These are phyloP conservation scores for Pipra filicauda DNA, from an alignment of 2,113 vertebrate species.

Conservation along the genomic window DNA sequence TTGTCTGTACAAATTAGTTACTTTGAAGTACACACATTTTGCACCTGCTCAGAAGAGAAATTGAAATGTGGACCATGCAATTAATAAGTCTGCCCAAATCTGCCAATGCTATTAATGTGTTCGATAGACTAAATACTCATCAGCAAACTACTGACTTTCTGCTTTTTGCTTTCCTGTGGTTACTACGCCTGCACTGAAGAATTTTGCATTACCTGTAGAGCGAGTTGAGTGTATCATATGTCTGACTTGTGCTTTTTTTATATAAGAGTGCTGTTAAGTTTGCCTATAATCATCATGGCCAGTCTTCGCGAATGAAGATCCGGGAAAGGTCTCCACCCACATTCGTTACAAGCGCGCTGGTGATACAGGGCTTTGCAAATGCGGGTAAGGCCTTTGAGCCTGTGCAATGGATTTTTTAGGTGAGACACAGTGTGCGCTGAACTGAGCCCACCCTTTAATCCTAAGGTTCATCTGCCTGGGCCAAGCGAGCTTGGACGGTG, in stretches of 20 bases:
- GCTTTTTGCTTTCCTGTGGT: neutral
- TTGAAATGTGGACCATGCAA: neutral
- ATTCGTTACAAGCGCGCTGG: too few relatives aligned
- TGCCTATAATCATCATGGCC: neutral
- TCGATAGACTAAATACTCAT: neutral
- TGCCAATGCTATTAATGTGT: neutral
- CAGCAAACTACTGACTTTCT: neutral
- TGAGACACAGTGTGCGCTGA: too few relatives aligned
- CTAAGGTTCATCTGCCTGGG: too few relatives aligned
- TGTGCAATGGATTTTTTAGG: too few relatives aligned
- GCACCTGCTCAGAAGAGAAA: neutral
- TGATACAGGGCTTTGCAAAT: too few relatives aligned
- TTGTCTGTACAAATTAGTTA: neutral
- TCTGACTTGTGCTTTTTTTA: neutral
- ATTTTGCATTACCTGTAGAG: neutral
- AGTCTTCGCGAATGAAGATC: too few relatives aligned
- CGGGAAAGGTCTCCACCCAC: too few relatives aligned
- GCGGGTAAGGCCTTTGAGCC: too few relatives aligned
- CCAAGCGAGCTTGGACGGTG: too few relatives aligned
- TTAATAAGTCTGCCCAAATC: neutral
- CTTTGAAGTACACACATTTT: neutral
- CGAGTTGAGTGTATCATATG: neutral
- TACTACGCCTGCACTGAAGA: neutral
- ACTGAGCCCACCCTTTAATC: too few relatives aligned
- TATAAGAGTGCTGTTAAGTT: neutral